Evolutionary conservation across 2,113 vertebrate species (phyloP).

Genomic region (Irena cyanogastra): DNA sequence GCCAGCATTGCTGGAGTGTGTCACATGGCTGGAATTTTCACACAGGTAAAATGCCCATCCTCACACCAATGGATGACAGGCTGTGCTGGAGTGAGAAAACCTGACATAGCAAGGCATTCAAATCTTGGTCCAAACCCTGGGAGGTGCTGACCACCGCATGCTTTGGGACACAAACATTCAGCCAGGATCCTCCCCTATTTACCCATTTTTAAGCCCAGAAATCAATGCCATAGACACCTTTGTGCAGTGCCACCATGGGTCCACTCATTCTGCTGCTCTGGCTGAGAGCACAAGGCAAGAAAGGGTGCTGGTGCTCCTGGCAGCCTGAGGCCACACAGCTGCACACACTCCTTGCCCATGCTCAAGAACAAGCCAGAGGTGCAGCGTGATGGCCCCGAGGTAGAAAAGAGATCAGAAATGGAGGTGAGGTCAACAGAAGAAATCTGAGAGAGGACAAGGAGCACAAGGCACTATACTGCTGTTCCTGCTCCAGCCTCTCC

Average conservation of each 20-base stretch:
- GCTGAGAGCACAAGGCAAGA: neutral
- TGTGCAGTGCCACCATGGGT: neutral
- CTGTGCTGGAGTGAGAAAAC: neutral
- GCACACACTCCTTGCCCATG: neutral
- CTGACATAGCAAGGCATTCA: accelerated
- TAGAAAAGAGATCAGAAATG: neutral
- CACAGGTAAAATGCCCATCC: neutral
- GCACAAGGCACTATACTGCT: neutral
- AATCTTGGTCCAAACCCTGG: neutral
- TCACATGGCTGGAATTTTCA: neutral
- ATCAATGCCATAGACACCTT: neutral
- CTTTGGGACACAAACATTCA: neutral
- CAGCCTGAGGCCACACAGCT: neutral
- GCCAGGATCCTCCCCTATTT: neutral
- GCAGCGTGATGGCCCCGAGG: neutral
- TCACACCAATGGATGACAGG: neutral
- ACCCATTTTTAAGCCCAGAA: neutral
- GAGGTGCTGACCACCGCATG: neutral
- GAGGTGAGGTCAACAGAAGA: neutral
- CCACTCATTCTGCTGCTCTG: neutral
- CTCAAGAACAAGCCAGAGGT: neutral
- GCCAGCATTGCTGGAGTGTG: neutral
- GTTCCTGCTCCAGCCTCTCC: neutral
- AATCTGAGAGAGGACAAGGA: neutral
- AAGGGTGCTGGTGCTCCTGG: neutral